These are phyloP conservation scores for Pomacea canaliculata DNA, from an alignment of 2,888 invertebrate genomes.

Conservation along the genomic window DNA sequence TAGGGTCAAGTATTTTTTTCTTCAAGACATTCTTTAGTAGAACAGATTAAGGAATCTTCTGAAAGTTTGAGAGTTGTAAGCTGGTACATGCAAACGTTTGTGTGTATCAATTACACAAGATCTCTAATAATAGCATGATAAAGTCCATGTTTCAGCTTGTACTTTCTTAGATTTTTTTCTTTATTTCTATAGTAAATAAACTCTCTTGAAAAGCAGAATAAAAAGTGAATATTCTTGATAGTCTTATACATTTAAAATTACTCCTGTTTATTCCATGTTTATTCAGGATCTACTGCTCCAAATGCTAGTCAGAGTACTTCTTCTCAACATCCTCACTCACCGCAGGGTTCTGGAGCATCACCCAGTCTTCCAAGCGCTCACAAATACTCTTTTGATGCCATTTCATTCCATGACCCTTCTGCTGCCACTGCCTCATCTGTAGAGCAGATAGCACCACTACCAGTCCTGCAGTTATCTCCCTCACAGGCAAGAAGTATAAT, in stretches of 20 bases:
- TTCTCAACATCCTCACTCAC: slow-evolving; percentile 20
- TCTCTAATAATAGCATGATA: no score
- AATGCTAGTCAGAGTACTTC: neutral
- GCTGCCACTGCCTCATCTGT: no score
- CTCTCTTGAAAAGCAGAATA: neutral
- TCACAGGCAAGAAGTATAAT: neutral
- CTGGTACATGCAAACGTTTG: no score
- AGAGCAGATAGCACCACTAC: neutral
- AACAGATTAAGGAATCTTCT: no score
- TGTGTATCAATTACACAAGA: no score
- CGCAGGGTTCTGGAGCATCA: slow-evolving; percentile 40
- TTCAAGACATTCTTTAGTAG: no score
- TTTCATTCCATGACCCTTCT: no score
- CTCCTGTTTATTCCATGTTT: neutral
- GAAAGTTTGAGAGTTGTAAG: no score
- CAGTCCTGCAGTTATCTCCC: neutral
- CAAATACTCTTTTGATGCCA: neutral
- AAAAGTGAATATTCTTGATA: neutral
- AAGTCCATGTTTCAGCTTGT: no score
- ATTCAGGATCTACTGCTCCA: neutral
- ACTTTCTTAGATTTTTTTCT: no score
- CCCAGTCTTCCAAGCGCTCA: slow-evolving; percentile 40
- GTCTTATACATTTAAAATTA: neutral
- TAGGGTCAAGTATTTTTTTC: no score
- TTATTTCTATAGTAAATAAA: neutral